phyloP scores from a whole-genome alignment of 2,888 invertebrate species.

The Galerucella pusilla region DNA sequence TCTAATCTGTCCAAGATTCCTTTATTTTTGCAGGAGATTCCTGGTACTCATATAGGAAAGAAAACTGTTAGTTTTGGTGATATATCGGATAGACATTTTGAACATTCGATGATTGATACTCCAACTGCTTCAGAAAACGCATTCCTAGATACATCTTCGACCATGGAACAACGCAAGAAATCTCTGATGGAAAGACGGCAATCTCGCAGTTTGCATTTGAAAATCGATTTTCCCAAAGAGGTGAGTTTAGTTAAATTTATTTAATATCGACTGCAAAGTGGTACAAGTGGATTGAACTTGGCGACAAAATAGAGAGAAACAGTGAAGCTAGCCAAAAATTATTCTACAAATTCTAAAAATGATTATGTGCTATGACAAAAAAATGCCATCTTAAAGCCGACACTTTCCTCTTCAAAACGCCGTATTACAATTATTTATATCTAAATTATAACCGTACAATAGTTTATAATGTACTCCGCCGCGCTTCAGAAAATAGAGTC shows the following conservation, averaged over 20 bases:
- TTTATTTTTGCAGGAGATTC: slow-evolving; percentile 25
- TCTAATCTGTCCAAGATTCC: background rate
- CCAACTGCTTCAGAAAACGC: slow-evolving; percentile 31
- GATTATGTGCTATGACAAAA: too few relatives aligned
- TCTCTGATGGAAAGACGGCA: slow-evolving; percentile 60
- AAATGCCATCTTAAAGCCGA: too few relatives aligned
- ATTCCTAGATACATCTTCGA: slow-evolving; percentile 37
- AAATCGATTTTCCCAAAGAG: slow-evolving; percentile 57
- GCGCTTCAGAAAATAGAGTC: too few relatives aligned
- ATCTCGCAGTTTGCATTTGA: slow-evolving; percentile 60
- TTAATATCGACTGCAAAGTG: background rate
- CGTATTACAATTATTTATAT: too few relatives aligned
- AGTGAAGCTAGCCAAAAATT: too few relatives aligned
- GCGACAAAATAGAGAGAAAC: too few relatives aligned
- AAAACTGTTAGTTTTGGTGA: slow-evolving; percentile 53
- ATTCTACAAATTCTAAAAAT: too few relatives aligned
- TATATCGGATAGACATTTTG: slow-evolving; percentile 37
- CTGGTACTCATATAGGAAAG: slow-evolving; percentile 37
- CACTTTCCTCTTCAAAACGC: too few relatives aligned
- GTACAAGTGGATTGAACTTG: too few relatives aligned
- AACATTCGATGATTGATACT: background rate
- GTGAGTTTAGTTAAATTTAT: slow-evolving; percentile 2
- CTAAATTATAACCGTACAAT: too few relatives aligned
- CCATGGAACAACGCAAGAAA: slow-evolving; percentile 56
- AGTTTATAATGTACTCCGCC: too few relatives aligned